Base-by-base conservation (phyloP, 23 tunicate genomes). In the Halocynthia roretzi region DNA sequence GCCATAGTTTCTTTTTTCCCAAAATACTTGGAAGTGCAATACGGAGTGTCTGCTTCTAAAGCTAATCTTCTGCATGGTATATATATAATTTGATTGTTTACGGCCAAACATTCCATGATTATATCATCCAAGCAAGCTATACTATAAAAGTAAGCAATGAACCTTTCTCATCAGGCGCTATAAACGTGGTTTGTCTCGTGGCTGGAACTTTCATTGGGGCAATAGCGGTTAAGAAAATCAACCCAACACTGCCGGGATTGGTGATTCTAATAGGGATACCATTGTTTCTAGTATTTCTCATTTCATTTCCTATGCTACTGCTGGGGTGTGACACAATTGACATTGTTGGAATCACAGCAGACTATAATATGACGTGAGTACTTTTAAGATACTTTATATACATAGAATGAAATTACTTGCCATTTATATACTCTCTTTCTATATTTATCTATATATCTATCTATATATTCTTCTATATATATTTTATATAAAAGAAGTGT, bases 21-120 rank as follows among this genome's bases (percentile, higher is more conserved):
- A 31, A 91, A 91, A 57, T 91, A 85, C 61, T 68, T 80, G 9
- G 91, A 91, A 64, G 91, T 85, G 61, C 78, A 50, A 9, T 91
- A 81, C 72, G 97, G 97, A 61, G 83, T 72, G 65, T 81, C 97
- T 6, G 91, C 97, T 8, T 81, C 91, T 20, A 11, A 31, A 55
- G 68, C 78, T 10, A 74, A 55, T 4, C 56, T 74, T 17, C 56
- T 74, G 6, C 54, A 52, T 21, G 78, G 78, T 74, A 50, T 14
- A 1, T 21, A 14, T 15, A 58, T 58, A 58, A 58, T 58, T 1
- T 58, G 63, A 58, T 4, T 14, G 17, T 1, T 14, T 58, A 58
- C 17, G 17, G 63, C 63, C 17, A 14, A 14, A 58, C 17, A 12
- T 56, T 56, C 12, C n/a, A n/a, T n/a, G 44, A 31, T 31, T 31